Evolutionary conservation across 2,113 vertebrate genomes (phyloP).

Genomic region (Crypturellus undulatus): DNA sequence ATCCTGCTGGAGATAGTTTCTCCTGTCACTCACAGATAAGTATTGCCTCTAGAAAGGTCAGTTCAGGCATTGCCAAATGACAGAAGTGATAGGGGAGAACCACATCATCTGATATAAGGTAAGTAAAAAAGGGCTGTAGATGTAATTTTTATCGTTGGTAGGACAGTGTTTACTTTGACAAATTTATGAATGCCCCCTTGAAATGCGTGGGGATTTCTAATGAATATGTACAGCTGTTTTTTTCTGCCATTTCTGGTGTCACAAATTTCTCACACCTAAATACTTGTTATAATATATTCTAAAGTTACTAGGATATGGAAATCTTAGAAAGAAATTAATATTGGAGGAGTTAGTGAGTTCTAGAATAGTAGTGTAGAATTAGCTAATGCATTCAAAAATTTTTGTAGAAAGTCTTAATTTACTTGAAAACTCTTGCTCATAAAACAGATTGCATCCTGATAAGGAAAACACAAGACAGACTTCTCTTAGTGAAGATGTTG

Average conservation of each 20-base stretch:
- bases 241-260: neutral
- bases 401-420: neutral
- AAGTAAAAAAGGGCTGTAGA: conserved; percentile 32
- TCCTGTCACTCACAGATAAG: conserved; percentile 67
- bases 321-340: neutral
- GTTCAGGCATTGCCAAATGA: conserved; percentile 65
- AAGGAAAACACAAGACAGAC: neutral
- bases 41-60: conserved; percentile 74
- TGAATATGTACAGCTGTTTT: neutral
- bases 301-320: neutral
- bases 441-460: neutral
- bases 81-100: conserved; percentile 59
- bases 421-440: neutral
- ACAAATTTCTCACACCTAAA: neutral
- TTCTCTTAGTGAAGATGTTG: neutral
- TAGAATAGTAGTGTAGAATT: neutral
- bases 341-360: neutral
- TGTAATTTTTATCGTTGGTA: conserved; percentile 9
- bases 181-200: conserved; percentile 16
- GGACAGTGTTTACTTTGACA: conserved; percentile 2
- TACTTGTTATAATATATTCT: neutral
- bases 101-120: conserved; percentile 51
- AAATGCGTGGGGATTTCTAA: neutral
- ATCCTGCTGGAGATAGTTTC: conserved; percentile 63
- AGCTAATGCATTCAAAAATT: neutral